phyloP scores from a whole-genome alignment of 2,113 vertebrate genomes.

The Rhea pennata region DNA sequence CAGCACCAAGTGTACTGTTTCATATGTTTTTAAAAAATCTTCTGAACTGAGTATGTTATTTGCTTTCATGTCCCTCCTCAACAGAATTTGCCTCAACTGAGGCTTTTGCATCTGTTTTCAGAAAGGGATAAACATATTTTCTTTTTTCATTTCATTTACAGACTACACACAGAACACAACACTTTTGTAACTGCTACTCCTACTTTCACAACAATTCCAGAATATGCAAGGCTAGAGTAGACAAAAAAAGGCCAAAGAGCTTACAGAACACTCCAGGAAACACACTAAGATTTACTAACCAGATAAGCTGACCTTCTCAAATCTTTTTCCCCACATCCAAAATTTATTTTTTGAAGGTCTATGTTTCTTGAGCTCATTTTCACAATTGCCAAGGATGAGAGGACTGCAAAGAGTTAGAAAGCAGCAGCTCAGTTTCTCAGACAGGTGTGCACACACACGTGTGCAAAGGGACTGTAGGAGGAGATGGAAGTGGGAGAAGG shows the following conservation, averaged over 20 bases:
- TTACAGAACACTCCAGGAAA: not conserved
- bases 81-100: not conserved
- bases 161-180: not conserved
- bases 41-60: not conserved
- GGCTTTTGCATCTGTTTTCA: not conserved
- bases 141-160: not conserved
- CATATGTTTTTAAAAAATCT: not conserved
- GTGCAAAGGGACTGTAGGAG: accelerated
- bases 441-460: accelerated
- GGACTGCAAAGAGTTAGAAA: not conserved
- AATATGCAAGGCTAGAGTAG: not conserved
- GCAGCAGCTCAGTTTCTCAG: not conserved
- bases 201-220: not conserved
- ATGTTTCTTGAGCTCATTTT: not conserved
- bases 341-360: not conserved
- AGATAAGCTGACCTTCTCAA: not conserved
- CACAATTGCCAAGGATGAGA: not conserved
- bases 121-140: not conserved
- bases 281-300: not conserved
- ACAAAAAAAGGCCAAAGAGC: not conserved
- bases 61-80: not conserved
- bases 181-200: not conserved
- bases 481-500: not conserved
- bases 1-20: not conserved
- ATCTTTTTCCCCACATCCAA: not conserved